Evolutionary conservation across 1,140 invertebrate genomes (phyloP), one percentile per base, ranked within the genome.

Genomic region (Tenebrio molitor): DNA sequence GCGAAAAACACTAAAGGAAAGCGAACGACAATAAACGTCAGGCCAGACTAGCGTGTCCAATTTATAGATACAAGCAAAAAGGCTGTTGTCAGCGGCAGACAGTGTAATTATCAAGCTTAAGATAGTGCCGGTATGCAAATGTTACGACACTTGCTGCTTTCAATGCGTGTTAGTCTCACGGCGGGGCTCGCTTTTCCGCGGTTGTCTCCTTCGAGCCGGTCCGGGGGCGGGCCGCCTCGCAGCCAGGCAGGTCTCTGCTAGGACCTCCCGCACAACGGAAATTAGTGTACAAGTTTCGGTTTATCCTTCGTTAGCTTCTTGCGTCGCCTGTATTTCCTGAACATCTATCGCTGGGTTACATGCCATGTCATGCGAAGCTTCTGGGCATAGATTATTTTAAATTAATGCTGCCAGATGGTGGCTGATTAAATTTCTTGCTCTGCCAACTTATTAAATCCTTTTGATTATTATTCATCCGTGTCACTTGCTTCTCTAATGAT

Each of bases 21-120:
- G 42, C 39, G 23, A 44, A 21, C 19, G 14, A 23, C 36, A 66
- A 44, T 66, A 66, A 66, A 44, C 42, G 64, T 66, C 17, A 10
- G 19, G 34, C 36, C 36, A 66, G 64, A 66, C 64, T 33, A 23
- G 29, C 36, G 36, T 23, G 36, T 7, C 64, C 64, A 66, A 66
- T 66, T 66, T 66, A 66, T 66, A 29, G 36, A 44, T 41, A 66
- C 42, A 65, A 42, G 36, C 36, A 66, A 66, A 66, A 66, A 66
- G 21, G 34, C 17, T 42, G 64, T 66, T 66, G 64, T 66, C 64
- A 66, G 36, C 36, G 23, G 14, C 64, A 66, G 64, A 66, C 34
- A 66, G 64, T 14, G 64, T 66, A 66, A 66, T 66, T 66, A 66
- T 66, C 64, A 44, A 44, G 64, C 64, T 66, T 66, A 66, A 66